A percentile compares a stretch with the other conserved stretches of the same genome.
These are phyloP conservation scores for Bujurquina vittata DNA, from an alignment of 2,113 vertebrate species.

Conservation along the genomic window DNA sequence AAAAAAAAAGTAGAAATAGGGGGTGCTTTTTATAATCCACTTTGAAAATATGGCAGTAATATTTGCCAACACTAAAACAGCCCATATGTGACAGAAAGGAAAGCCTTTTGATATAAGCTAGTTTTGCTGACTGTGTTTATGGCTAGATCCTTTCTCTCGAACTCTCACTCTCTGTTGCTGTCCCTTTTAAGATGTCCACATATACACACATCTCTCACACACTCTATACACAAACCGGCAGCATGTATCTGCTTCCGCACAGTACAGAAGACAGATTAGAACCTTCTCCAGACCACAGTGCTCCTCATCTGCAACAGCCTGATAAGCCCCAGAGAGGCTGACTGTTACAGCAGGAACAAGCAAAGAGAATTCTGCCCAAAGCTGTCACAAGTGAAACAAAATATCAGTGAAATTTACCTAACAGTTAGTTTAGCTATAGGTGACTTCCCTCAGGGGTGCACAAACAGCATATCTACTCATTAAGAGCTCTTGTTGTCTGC, in stretches of 20 bases:
- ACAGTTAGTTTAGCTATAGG: slow-evolving; percentile 59
- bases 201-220: slow-evolving; percentile 11
- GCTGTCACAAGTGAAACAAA: slow-evolving; percentile 42
- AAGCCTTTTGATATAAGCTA: slow-evolving; percentile 16
- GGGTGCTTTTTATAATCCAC: slow-evolving; percentile 3
- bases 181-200: slow-evolving; percentile 3
- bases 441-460: slow-evolving; percentile 17
- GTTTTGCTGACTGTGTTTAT: slow-evolving; percentile 37
- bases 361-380: slow-evolving; percentile 7
- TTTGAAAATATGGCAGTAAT: slow-evolving; percentile 27
- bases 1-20: background rate
- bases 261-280: slow-evolving; percentile 72
- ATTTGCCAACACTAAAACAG: slow-evolving; percentile 23
- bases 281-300: slow-evolving; percentile 62
- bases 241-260: slow-evolving; percentile 58
- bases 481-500: slow-evolving; percentile 37
- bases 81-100: slow-evolving; percentile 25
- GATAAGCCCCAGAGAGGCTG: slow-evolving; percentile 74
- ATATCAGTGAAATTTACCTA: slow-evolving; percentile 64
- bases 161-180: slow-evolving; percentile 15
- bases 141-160: slow-evolving; percentile 16
- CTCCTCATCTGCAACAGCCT: slow-evolving; percentile 72
- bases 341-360: slow-evolving; percentile 39
- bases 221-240: slow-evolving; percentile 16
- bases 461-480: slow-evolving; percentile 41